A percentile compares a stretch with the other conserved stretches of the same genome.
Evolutionary conservation across 2,888 invertebrate species (phyloP).

Genomic region (Oligia latruncula): DNA sequence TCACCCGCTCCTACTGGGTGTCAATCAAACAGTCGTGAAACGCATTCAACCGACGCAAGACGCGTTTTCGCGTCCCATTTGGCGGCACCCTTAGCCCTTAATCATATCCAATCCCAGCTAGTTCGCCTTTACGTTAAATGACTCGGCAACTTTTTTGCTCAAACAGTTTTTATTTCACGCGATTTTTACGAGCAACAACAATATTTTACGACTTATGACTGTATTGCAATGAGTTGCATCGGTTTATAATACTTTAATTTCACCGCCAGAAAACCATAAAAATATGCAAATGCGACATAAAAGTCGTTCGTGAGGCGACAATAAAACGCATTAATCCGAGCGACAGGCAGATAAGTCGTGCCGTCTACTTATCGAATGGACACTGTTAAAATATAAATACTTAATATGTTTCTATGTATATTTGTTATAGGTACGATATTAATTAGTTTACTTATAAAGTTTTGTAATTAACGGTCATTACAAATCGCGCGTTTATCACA

Average conservation of each 20-base stretch:
- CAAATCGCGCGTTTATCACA: constrained; percentile 21
- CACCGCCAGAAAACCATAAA: constrained; percentile 88
- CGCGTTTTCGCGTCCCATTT: constrained; percentile 44
- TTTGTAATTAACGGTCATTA: constrained; percentile 16
- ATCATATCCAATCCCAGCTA: constrained; percentile 48
- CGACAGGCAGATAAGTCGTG: constrained; percentile 56
- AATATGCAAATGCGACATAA: constrained; percentile 88
- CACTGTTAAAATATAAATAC: constrained; percentile 48
- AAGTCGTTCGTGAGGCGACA: constrained; percentile 80
- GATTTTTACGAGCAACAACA: constrained; percentile 85
- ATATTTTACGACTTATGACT: constrained; percentile 87
- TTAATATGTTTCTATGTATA: constrained; percentile 15
- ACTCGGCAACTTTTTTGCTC: constrained; percentile 82
- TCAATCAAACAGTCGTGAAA: constrained; percentile 63
- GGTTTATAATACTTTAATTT: constrained; percentile 89
- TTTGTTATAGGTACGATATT: constrained; percentile 16
- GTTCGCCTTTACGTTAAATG: constrained; percentile 73
- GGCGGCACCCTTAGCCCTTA: constrained; percentile 52
- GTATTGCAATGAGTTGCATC: constrained; percentile 85
- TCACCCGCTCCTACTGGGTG: constrained; percentile 14
- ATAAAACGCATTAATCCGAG: constrained; percentile 81
- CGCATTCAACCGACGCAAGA: constrained; percentile 33
- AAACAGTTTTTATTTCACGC: constrained; percentile 85
- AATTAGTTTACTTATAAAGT: constrained; percentile 35
- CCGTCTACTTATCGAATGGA: constrained; percentile 56